These are phyloP conservation scores for Cottoperca gobio DNA, from an alignment of 2,797 vertebrate species.

Conservation along the genomic window DNA sequence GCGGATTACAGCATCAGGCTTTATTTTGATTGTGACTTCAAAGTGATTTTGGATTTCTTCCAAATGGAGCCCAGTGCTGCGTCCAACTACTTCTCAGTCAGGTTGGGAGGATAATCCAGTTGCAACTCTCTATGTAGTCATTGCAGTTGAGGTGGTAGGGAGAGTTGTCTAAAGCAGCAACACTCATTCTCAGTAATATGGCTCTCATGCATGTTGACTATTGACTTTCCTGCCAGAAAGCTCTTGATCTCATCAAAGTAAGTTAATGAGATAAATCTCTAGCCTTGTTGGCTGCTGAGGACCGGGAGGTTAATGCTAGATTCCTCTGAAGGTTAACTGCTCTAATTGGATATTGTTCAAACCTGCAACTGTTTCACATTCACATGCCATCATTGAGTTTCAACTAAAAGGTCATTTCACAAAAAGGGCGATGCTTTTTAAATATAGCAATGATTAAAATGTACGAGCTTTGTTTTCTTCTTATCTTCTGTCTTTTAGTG, in stretches of 20 bases:
- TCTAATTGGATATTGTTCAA: conserved; percentile 61
- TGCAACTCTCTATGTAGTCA: not conserved
- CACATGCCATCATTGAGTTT: conserved; percentile 36
- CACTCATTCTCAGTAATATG: conserved; percentile 15
- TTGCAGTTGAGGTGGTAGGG: conserved; percentile 8
- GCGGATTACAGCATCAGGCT: conserved; percentile 20
- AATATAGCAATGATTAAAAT: conserved; percentile 45
- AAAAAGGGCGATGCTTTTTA: conserved; percentile 43
- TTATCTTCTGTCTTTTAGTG: not conserved
- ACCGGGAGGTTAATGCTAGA: conserved; percentile 51
- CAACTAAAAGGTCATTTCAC: conserved; percentile 49
- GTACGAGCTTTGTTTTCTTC: conserved; percentile 14
- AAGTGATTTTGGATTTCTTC: conserved; percentile 24
- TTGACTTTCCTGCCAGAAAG: conserved; percentile 45
- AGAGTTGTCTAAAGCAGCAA: conserved; percentile 6
- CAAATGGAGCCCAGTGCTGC: not conserved
- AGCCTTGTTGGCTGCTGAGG: conserved; percentile 32
- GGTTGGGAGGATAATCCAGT: conserved; percentile 16
- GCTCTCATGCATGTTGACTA: conserved; percentile 27
- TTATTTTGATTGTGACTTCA: conserved; percentile 25
- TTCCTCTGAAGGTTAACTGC: conserved; percentile 57
- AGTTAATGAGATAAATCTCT: conserved; percentile 57
- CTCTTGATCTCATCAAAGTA: conserved; percentile 51
- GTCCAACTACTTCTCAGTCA: not conserved
- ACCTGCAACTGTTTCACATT: conserved; percentile 35